Conservation (phyloP, 2,888 invertebrate species). For the Troides aeacus region DNA sequence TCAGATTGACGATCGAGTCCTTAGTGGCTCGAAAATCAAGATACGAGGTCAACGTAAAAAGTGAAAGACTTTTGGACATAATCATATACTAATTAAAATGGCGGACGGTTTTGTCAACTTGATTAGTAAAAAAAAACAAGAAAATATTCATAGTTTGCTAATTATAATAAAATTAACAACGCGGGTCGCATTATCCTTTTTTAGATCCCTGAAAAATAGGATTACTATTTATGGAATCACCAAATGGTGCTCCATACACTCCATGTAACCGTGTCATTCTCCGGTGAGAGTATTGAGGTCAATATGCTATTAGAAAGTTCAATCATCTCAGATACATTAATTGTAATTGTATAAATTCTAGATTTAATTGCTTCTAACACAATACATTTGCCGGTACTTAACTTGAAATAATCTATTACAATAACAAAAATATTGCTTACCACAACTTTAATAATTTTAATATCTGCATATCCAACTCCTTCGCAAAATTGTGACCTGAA, state of each 20-base stretch:
- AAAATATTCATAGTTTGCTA: background rate
- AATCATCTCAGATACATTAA: slow-evolving; percentile 2
- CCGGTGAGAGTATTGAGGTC: background rate
- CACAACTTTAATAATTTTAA: slow-evolving; percentile 43
- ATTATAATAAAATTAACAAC: background rate
- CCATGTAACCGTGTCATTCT: slow-evolving; percentile 5
- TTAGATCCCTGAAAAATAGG: background rate
- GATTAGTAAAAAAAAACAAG: background rate
- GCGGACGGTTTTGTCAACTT: background rate
- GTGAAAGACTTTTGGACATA: background rate
- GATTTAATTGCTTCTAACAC: background rate
- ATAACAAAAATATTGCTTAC: slow-evolving; percentile 39
- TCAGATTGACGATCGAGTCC: too few species aligned
- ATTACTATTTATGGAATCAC: slow-evolving; percentile 7
- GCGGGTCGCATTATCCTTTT: background rate
- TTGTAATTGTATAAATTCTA: background rate
- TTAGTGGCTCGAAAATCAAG: background rate
- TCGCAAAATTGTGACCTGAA: slow-evolving; percentile 17
- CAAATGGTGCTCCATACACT: background rate
- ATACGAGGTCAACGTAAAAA: background rate
- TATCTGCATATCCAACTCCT: slow-evolving; percentile 42
- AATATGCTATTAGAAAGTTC: slow-evolving; percentile 14
- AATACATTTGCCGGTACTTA: background rate
- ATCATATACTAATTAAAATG: background rate
- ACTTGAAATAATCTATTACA: background rate